Evolutionary conservation across 2,797 vertebrate species (phyloP), one percentile per base, ranked within the genome.

Genomic region (Centroberyx gerrardi): DNA sequence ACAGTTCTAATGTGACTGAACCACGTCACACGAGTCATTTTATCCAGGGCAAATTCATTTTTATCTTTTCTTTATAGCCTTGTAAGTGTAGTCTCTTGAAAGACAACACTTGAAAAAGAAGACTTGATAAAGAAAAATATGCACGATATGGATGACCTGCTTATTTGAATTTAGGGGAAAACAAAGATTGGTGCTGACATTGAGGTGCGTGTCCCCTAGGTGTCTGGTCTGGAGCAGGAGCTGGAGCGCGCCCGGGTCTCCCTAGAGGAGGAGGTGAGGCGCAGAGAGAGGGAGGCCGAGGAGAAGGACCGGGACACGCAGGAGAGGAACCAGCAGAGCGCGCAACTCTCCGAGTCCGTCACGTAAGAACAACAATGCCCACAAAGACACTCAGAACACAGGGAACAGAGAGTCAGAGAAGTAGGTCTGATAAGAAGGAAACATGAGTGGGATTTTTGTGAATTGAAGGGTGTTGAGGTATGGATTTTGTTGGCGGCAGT

Each of bases 191-290:
- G 36, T 74, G 48, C 29, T 36, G 27, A 58, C 54, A 72, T 44
- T 13, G 5, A 52, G 14, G 31, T 76, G 31, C 79, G 22, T 49
- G 2, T 44, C 27, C 2, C 9, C 71, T n/a, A 99, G 98, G 92
- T 99, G 66, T 97, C 96, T 18, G 85, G 70, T 81, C 86, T 99
- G 88, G 97, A 98, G 89, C 95, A 96, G 89, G 94, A 97, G 76
- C 92, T 97, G 91, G 96, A 97, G 82, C 95, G 94, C 73, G 94
- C 95, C 72, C 94, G 90, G 48, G 82, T 83, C 3, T 81, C 79
- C 76, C 93, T 95, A 60, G 92, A 94, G 83, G 93, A 94, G 44
- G 94, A 96, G 66, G 58, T 95, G 33, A 93, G 91, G 80, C 95
- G 74, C 79, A 91, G 88, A 81, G 93, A 96, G 80, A 93, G 92